Percentiles rank a stretch among this genome's conserved stretches.
Evolutionary conservation across 2,888 invertebrate species (phyloP).

Genomic region (Dioctria rufipes): DNA sequence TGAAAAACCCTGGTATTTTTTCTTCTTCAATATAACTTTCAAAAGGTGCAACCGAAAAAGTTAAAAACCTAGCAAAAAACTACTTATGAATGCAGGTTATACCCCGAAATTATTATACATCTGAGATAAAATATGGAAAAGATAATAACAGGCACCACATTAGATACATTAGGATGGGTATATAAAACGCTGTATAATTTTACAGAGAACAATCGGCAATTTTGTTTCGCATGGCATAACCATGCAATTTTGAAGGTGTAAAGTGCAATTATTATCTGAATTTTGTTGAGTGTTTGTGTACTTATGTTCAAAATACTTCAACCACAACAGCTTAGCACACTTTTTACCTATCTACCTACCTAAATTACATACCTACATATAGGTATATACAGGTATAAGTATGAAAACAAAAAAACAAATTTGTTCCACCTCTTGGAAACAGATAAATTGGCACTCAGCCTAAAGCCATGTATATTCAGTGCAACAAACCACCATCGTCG

Average conservation of each 20-base stretch:
- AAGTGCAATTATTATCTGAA: background rate
- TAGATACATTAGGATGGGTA: no score
- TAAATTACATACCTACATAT: no score
- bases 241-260: conserved; percentile 8
- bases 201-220: background rate
- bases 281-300: background rate
- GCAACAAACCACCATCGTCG: conserved; percentile 2
- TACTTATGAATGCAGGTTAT: no score
- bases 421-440: conserved; percentile 19
- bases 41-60: no score
- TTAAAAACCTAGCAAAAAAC: no score
- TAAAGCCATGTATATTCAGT: background rate
- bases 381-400: no score
- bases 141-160: no score
- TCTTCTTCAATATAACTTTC: no score
- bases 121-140: no score
- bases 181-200: background rate
- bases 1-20: no score
- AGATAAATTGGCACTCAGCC: conserved; percentile 39
- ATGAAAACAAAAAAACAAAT: background rate
- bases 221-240: background rate
- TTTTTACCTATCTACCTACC: background rate
- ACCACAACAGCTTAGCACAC: background rate
- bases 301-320: background rate
- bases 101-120: no score